Evolutionary conservation across 1,140 invertebrate genomes (phyloP), one percentile per base, ranked within the genome.

Genomic region (Heliconius hewitsoni): DNA sequence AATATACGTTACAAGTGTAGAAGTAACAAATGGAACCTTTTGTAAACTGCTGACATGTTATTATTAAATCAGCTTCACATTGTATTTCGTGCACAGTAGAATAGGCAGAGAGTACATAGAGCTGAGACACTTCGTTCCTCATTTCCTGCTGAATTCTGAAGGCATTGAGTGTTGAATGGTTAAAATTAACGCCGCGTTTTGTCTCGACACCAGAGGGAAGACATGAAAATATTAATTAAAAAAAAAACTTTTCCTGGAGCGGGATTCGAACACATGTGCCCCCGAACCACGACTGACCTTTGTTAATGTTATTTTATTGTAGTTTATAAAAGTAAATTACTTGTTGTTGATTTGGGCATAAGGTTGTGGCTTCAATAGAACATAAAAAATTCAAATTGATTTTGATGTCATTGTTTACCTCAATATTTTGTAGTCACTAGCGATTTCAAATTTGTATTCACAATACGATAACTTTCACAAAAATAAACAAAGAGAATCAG

Each of bases 1-100:
- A 71, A 71, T 75, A 79, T 71, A 75, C 23, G 60, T 50, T 75
- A 75, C 60, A 50, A 50, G 46, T 73, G 46, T 73, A 6, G 34
- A 37, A 37, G 6, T 73, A 19, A 19, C 71, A 39, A n/a, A 66
- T 60, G 60, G 18, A 70, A 70, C 11, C n/a, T 27, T 27, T 60
- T 60, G 39, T 8, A 39, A 73, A 73, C 13, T 46, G 23, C 42
- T 73, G 71, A 39, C 34, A 37, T 34, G 19, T 42, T 42, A 42
- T 42, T 42, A 42, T 42, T 42, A 42, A 46, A 46, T 46, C 42
- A 46, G 13, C 11, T 42, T 42, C 42, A 39, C 39, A 9, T 8
- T 1, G 39, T 39, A 39, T 39, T 8, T 8, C 39, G 39, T 1
- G 1, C 39, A 39, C 39, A 2, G 1, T 9, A 9, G 39, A 8